A percentile compares a stretch with the other conserved stretches of the same genome.
phyloP scores from a whole-genome alignment of 2,113 vertebrate genomes.

The Callipepla californica region DNA sequence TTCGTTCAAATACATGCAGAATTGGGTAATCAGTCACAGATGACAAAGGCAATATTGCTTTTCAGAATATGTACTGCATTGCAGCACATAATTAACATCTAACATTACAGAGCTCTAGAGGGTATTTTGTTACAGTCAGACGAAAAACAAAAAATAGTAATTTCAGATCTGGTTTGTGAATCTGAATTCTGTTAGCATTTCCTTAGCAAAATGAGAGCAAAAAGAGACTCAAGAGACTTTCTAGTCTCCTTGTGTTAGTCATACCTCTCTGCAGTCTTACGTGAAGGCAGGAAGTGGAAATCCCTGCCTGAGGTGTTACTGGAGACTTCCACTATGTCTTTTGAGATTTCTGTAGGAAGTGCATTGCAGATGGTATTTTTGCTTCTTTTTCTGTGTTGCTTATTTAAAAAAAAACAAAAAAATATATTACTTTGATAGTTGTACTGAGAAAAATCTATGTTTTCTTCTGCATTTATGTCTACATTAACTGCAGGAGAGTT shows the following conservation, averaged over 20 bases:
- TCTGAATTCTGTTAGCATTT: background rate
- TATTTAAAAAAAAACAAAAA: background rate
- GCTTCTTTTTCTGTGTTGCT: background rate
- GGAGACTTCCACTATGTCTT: background rate
- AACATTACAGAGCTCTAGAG: background rate
- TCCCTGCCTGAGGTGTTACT: background rate
- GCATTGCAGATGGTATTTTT: background rate
- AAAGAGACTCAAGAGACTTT: background rate
- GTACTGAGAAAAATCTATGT: background rate
- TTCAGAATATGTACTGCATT: constrained; percentile 30
- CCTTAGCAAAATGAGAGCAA: background rate
- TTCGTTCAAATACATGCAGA: constrained; percentile 26
- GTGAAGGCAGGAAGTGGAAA: background rate
- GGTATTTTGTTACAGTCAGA: constrained; percentile 33
- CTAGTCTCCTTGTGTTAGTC: background rate
- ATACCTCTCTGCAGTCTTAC: background rate
- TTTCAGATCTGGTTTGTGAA: constrained; percentile 13
- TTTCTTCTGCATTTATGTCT: background rate
- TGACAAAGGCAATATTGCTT: constrained; percentile 51
- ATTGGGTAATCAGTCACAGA: constrained; percentile 61
- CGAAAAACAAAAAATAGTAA: background rate
- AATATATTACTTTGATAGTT: background rate
- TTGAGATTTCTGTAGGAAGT: background rate
- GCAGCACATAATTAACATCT: constrained; percentile 58
- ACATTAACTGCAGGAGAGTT: no score